phyloP scores from a whole-genome alignment of 2,113 vertebrate genomes.

The Ploceus nigricollis region DNA sequence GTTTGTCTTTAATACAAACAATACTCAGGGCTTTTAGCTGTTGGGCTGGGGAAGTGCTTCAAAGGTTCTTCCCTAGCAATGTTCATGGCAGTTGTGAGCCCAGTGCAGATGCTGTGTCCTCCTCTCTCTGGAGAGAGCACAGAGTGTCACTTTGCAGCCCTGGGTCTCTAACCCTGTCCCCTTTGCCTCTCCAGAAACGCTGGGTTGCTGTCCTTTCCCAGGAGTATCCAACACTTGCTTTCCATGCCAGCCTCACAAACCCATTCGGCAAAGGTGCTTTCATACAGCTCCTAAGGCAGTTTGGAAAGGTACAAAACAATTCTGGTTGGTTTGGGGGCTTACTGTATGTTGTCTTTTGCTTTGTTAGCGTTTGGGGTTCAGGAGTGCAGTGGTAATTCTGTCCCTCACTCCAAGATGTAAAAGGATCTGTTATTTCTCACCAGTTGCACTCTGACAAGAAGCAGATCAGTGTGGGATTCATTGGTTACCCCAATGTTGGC shows the following conservation, averaged over 20 bases:
- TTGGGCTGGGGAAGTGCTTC: conserved; percentile 45
- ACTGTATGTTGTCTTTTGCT: background rate
- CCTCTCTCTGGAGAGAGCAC: background rate
- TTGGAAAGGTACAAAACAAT: conserved; percentile 87
- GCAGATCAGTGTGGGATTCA: conserved; percentile 98
- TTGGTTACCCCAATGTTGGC: conserved; percentile 97
- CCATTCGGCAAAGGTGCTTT: conserved; percentile 97
- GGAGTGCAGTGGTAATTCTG: background rate
- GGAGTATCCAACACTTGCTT: conserved; percentile 93
- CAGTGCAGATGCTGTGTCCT: background rate
- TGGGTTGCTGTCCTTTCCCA: conserved; percentile 94
- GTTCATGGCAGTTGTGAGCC: background rate
- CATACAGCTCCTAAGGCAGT: conserved; percentile 95
- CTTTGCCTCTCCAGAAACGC: conserved; percentile 79
- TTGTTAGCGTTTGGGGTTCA: background rate
- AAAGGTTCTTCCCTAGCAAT: background rate
- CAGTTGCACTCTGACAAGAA: conserved; percentile 98
- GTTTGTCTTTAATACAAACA: conserved; percentile 48
- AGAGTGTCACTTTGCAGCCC: background rate
- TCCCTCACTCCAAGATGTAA: background rate
- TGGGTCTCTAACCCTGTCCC: background rate
- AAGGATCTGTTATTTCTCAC: background rate
- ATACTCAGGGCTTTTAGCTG: conserved; percentile 12
- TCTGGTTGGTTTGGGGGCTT: fast-evolving
- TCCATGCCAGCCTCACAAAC: conserved; percentile 97